Percentiles rank a stretch among this genome's conserved stretches.
These are phyloP conservation scores for Knipowitschia caucasica DNA, from an alignment of 2,797 vertebrate species.

Conservation along the genomic window DNA sequence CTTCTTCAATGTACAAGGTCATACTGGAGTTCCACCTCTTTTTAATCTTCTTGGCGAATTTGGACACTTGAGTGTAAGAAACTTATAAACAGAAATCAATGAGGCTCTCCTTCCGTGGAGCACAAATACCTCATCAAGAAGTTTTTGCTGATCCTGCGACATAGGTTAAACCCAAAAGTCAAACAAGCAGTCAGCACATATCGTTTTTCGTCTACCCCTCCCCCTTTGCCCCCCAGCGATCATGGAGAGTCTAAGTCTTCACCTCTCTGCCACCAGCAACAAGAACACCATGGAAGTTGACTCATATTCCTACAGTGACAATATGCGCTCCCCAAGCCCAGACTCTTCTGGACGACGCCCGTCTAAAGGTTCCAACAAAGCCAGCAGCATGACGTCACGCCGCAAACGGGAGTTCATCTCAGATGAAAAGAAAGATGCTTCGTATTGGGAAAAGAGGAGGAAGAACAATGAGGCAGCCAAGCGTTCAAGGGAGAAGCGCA, in stretches of 20 bases:
- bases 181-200: conserved; percentile 35
- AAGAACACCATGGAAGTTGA: conserved; percentile 62
- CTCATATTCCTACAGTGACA: conserved; percentile 55
- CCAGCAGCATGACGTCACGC: conserved; percentile 58
- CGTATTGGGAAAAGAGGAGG: conserved; percentile 83
- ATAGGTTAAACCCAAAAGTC: conserved; percentile 40
- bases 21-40: conserved; percentile 74
- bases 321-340: conserved; percentile 56
- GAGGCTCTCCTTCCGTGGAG: conserved; percentile 62
- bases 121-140: conserved; percentile 66
- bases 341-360: conserved; percentile 47
- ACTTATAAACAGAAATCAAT: conserved; percentile 57
- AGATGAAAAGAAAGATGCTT: conserved; percentile 85
- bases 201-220: conserved; percentile 33
- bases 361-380: conserved; percentile 73
- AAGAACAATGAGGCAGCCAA: conserved; percentile 88
- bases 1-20: conserved; percentile 72
- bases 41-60: conserved; percentile 73
- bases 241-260: conserved; percentile 77
- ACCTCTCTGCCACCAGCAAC: conserved; percentile 58
- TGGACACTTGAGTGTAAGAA: conserved; percentile 70
- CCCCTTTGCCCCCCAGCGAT: conserved; percentile 52
- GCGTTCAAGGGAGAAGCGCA: conserved; percentile 81
- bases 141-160: conserved; percentile 63
- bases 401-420: conserved; percentile 85